Evolutionary conservation across 2,797 vertebrate species (phyloP), one percentile per base, ranked within the genome.

Genomic region (Clarias pachynema): DNA sequence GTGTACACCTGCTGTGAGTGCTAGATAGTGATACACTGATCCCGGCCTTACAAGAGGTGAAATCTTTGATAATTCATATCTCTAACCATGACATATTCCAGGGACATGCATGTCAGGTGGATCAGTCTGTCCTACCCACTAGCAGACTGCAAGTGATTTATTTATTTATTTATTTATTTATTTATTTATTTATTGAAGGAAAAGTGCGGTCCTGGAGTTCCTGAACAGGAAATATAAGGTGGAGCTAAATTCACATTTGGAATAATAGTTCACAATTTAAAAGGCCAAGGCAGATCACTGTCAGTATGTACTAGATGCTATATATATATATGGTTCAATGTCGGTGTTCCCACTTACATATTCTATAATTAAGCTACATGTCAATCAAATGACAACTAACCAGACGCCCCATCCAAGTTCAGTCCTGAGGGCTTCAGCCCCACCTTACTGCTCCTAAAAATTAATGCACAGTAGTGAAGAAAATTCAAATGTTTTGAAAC

Each of bases 121-220:
- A 14, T 79, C 9, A 63, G 34, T 44, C 6, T 63, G 34, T 26
- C 20, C 22, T 2, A 15, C 8, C 29, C 77, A 79, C 16, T 7
- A 44, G 24, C 37, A 79, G 77, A 44, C 34, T 26, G 77, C 24
- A 63, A 44, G 59, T 5, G 0, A 5, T 44, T 63, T 18, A 34
- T 68, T 75, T 75, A 49, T 49, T 44, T 44, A 44, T 44, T n/a
- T n/a, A n/a, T n/a, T n/a, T n/a, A 5, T 44, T 63, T 18, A 34
- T 68, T 75, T 75, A 49, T 49, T 49, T 49, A 53, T 77, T 24
- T 77, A 77, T 77, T 77, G 15, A 77, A 77, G 18, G 26, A 56
- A 56, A 75, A 9, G 26, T 5, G 14, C 44, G 26, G 5, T 53
- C 24, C 24, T 73, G n/a, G 14, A 24, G 69, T n/a, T 53, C 10